phyloP scores from a whole-genome alignment of 2,797 vertebrate species.

The Myotis myotis region DNA sequence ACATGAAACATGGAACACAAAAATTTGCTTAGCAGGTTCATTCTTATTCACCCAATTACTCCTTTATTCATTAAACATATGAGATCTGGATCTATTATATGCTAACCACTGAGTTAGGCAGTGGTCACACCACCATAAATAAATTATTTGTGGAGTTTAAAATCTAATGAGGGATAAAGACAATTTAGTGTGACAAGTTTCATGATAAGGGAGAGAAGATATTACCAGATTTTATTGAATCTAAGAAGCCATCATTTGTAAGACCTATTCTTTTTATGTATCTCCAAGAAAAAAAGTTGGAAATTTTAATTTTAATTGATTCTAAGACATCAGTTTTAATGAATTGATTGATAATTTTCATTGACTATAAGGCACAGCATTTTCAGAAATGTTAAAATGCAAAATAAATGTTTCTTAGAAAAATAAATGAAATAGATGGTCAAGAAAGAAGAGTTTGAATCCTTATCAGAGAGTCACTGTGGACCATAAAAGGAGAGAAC shows the following conservation, averaged over 20 bases:
- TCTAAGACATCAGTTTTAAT: background rate
- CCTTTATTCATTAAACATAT: background rate
- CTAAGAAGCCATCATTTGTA: background rate
- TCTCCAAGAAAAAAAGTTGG: background rate
- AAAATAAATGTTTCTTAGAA: background rate
- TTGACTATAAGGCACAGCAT: background rate
- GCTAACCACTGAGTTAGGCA: background rate
- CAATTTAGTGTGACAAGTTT: background rate
- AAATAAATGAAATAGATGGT: background rate
- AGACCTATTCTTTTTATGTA: background rate
- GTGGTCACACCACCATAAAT: background rate
- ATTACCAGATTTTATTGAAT: background rate
- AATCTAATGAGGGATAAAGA: background rate
- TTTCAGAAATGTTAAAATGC: conserved; percentile 25
- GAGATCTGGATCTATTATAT: background rate
- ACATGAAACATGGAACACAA: background rate
- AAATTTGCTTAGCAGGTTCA: background rate
- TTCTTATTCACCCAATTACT: background rate
- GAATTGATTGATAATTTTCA: background rate
- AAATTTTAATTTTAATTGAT: background rate
- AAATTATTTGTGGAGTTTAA: background rate
- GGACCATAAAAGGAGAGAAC: background rate
- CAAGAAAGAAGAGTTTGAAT: background rate
- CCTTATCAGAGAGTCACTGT: background rate
- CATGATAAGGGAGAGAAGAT: background rate